Evolutionary conservation across 2,797 vertebrate genomes (phyloP), one percentile per base, ranked within the genome.

Genomic region (Ibycter americanus): DNA sequence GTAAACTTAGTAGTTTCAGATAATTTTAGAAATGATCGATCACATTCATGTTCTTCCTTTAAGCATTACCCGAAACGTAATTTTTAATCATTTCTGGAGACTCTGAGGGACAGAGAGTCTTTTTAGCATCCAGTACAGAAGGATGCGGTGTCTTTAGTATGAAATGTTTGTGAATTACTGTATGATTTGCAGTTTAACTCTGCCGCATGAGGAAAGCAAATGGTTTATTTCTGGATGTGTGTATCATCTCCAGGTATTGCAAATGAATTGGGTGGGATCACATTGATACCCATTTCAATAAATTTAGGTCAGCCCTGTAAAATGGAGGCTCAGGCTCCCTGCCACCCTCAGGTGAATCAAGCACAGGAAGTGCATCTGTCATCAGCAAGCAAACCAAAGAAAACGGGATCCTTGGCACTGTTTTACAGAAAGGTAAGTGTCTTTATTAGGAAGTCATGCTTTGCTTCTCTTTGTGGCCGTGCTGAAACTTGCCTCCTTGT

Each of bases 351-450:
- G 42, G 12, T 88, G 14, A 93, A 59, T 9, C 96, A 97, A 27
- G 12, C 66, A 2, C 96, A 97, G 54, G 97, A 98, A 1, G 95
- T 94, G 3, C 89, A 93, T 58, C 98, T 97, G 61, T 18, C 96
- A 9, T 89, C 93, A 81, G 96, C 27, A 51, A 97, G 95, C 40
- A 98, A 98, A 67, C 99, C 99, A 0, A 99, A 98, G 54, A 99
- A 98, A 95, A 99, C 99, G 0, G 99, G 99, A 3, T 99, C 99
- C 3, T 97, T 99, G 73, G 99, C 99, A 3, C 98, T 99, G 26
- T 99, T 99, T 97, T 99, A 99, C 97, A 99, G 99, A 88, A 99
- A 99, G 99, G 99, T 99, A 71, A 20, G 94, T 87, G 44, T 36
- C 44, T n/a, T 6, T 23, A 0, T 42, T 38, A 27, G 65, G 49